Base-by-base conservation (phyloP, 1,140 invertebrate species). In the Heterodera schachtii region DNA sequence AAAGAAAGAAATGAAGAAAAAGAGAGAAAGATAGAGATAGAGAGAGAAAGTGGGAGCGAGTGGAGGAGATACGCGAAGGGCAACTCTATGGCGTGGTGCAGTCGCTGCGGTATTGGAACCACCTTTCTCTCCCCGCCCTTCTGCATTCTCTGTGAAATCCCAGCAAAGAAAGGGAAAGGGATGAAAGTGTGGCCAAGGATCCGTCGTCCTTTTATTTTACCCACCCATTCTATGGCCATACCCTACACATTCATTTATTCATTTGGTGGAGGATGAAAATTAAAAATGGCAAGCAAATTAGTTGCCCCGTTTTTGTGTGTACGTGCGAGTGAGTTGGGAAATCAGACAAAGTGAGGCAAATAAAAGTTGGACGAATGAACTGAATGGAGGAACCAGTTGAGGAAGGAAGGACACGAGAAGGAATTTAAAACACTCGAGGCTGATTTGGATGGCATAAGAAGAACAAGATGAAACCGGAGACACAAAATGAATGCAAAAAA, bases 231-330 rank as follows among this genome's bases (percentile, higher is more conserved):
- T 21, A 71, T 71, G 69, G 69, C 69, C 69, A 13, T 60, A 60
- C 5, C 57, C 57, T 16, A 60, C 57, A 60, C 57, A 60, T 60
- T 60, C 69, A 71, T 71, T 71, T 71, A 71, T 71, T 41, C 69
- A 46, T 43, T 71, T 41, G 69, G 31, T 31, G 69, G 44, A 13
- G 44, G 69, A 71, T 46, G 69, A 71, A 71, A 71, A 71, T 71
- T 71, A 71, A 71, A 71, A 71, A 71, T 71, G 69, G 69, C 69
- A 71, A 31, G 69, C 69, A 71, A 71, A 71, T 71, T 71, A 71
- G 69, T 46, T 31, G 44, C 57, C 57, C 57, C 57, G 57, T 60
- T 71, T n/a, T 71, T 71, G n/a, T 71, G 69, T 46, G 9, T 3
- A 31, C 31, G 31, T 21, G 67, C 67, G 44, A 71, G 44, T 71